Evolutionary conservation across 2,113 vertebrate species (phyloP).

Genomic region (Rhinoderma darwinii): DNA sequence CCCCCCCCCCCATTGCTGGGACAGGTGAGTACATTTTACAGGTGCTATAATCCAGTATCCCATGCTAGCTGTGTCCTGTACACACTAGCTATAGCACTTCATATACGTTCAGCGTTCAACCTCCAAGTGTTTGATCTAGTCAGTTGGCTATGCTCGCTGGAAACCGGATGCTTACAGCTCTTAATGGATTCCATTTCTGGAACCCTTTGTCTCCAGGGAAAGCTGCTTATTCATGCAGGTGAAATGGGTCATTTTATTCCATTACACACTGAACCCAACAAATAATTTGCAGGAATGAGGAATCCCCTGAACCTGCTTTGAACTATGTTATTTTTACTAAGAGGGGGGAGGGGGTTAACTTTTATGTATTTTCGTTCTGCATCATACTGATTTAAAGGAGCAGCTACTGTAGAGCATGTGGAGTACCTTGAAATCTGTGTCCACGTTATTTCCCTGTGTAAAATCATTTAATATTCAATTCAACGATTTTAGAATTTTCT

Average conservation of each 20-base stretch:
- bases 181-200: slow-evolving; percentile 42
- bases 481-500: too few relatives aligned
- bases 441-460: too few relatives aligned
- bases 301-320: slow-evolving; percentile 1
- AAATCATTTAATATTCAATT: too few relatives aligned
- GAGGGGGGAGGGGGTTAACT: too few relatives aligned
- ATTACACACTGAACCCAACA: neutral
- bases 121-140: neutral
- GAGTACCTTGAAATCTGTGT: neutral
- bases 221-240: slow-evolving; percentile 23
- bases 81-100: neutral
- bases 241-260: slow-evolving; percentile 25
- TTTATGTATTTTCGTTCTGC: too few relatives aligned
- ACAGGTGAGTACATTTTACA: neutral
- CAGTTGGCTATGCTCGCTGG: neutral
- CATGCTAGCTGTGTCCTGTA: neutral
- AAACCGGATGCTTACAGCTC: neutral
- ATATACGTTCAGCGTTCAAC: neutral
- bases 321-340: neutral
- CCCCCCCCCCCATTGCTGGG: neutral
- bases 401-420: neutral
- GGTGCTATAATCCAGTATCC: neutral
- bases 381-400: too few relatives aligned
- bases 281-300: neutral
- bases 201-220: slow-evolving; percentile 3